phyloP scores from a whole-genome alignment of 1,140 invertebrate genomes.

The Nilaparvata lugens region DNA sequence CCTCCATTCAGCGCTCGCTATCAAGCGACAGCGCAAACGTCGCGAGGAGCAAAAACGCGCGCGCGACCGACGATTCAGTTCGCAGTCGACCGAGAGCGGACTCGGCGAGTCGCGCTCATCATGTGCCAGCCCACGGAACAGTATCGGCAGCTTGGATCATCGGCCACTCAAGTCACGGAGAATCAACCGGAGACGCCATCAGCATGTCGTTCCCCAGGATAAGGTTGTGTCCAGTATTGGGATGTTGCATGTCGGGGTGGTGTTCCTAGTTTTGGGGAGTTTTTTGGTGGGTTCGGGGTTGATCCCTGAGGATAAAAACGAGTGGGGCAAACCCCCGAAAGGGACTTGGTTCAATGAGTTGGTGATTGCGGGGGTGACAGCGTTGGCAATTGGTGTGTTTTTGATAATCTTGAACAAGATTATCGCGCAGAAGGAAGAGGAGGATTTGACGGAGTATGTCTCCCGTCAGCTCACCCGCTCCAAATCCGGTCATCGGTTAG shows the following conservation, averaged over 20 bases:
- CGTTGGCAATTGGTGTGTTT: constrained; percentile 49
- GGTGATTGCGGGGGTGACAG: constrained; percentile 54
- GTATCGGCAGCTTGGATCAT: constrained; percentile 40
- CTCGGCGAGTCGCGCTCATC: constrained; percentile 36
- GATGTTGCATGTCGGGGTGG: constrained; percentile 80
- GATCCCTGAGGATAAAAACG: constrained; percentile 61
- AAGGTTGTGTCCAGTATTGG: constrained; percentile 69
- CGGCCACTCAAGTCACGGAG: constrained; percentile 2
- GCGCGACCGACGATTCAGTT: constrained; percentile 60
- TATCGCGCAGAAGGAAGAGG: constrained; percentile 70
- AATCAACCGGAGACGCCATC: constrained; percentile 4
- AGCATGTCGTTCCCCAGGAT: constrained; percentile 15
- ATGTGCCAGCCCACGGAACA: constrained; percentile 36
- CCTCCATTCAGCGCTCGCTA: constrained; percentile 81
- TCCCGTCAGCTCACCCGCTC: constrained; percentile 72
- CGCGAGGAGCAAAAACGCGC: constrained; percentile 67
- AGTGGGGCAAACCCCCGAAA: constrained; percentile 44
- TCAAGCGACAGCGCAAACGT: constrained; percentile 76
- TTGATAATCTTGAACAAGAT: constrained; percentile 68
- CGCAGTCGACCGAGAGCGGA: constrained; percentile 63
- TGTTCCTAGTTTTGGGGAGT: constrained; percentile 72
- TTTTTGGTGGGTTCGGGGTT: constrained; percentile 72
- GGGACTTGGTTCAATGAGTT: constrained; percentile 66
- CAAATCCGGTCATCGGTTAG: constrained; percentile 67
- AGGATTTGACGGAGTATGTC: constrained; percentile 74